phyloP scores from a whole-genome alignment of 2,113 vertebrate genomes.

The Ophiodon elongatus region DNA sequence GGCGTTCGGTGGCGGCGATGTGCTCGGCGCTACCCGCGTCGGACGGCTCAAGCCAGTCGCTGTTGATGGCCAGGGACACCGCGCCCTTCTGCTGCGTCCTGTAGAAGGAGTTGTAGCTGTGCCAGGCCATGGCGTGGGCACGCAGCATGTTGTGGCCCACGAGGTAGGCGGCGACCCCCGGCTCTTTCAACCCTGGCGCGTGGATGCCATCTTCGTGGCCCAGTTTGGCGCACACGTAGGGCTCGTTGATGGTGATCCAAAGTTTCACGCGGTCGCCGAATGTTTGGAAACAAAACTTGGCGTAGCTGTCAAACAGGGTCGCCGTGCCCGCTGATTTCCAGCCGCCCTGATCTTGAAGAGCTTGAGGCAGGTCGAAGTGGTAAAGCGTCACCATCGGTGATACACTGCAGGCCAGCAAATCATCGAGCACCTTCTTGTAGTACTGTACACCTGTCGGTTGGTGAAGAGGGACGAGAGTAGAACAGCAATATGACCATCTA shows the following conservation, averaged over 20 bases:
- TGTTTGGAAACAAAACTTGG: slow-evolving; percentile 86
- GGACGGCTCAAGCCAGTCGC: slow-evolving; percentile 82
- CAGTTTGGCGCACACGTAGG: slow-evolving; percentile 75
- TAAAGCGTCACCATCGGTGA: slow-evolving; percentile 85
- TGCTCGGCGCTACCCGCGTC: slow-evolving; percentile 72
- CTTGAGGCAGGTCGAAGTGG: slow-evolving; percentile 87
- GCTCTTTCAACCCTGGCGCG: slow-evolving; percentile 79
- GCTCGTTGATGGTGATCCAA: slow-evolving; percentile 89
- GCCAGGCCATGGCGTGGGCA: slow-evolving; percentile 85
- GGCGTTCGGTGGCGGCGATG: slow-evolving; percentile 74
- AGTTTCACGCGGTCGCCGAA: slow-evolving; percentile 87
- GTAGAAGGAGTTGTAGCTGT: slow-evolving; percentile 83
- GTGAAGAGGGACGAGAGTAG: background rate
- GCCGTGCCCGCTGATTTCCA: slow-evolving; percentile 80
- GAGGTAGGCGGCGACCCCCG: slow-evolving; percentile 81
- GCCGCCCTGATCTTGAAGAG: slow-evolving; percentile 84
- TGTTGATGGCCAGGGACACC: slow-evolving; percentile 84
- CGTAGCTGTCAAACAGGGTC: slow-evolving; percentile 82
- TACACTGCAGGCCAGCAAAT: slow-evolving; percentile 80
- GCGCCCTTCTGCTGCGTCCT: slow-evolving; percentile 75
- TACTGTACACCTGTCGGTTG: slow-evolving; percentile 80
- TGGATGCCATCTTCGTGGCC: slow-evolving; percentile 77
- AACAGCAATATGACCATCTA: background rate
- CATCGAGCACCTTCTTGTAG: slow-evolving; percentile 87
- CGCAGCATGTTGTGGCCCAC: slow-evolving; percentile 86